These are phyloP conservation scores for Metridium senile DNA, from an alignment of 92 coral and sea anemone species.

Conservation along the genomic window DNA sequence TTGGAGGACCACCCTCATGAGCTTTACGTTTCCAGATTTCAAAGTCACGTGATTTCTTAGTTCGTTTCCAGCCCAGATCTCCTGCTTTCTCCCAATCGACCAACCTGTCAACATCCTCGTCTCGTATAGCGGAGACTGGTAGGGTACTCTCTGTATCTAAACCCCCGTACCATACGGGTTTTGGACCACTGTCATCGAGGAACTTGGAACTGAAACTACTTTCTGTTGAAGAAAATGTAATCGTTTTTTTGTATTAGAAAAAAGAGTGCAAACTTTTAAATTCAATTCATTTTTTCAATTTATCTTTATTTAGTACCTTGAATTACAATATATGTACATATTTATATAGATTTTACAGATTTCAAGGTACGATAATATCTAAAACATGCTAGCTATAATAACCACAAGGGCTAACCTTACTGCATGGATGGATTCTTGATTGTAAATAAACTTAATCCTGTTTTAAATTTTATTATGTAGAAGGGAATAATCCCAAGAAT, in stretches of 20 bases:
- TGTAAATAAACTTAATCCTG: no score
- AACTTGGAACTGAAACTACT: slow-evolving; percentile 56
- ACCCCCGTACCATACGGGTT: slow-evolving; percentile 65
- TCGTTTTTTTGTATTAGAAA: background rate
- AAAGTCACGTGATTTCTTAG: slow-evolving; percentile 81
- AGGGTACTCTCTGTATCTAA: slow-evolving; percentile 58
- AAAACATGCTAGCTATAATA: no score
- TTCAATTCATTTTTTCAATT: no score
- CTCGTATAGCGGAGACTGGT: slow-evolving; percentile 78
- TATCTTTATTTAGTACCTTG: no score
- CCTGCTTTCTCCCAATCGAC: slow-evolving; percentile 84
- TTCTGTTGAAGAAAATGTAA: slow-evolving; percentile 15
- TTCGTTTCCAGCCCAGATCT: slow-evolving; percentile 73
- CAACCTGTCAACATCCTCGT: slow-evolving; percentile 79
- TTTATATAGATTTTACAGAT: no score
- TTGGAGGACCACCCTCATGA: slow-evolving; percentile 73
- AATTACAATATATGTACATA: no score
- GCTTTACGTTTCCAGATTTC: slow-evolving; percentile 80
- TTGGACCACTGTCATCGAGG: slow-evolving; percentile 42
- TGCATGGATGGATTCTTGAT: no score
- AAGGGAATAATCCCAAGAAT: no score
- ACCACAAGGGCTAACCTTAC: no score
- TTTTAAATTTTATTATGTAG: no score
- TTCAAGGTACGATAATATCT: no score
- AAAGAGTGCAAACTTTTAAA: no score